Evolutionary conservation across 2,797 vertebrate species (phyloP), one percentile per base, ranked within the genome.

Genomic region (Trichosurus vulpecula): DNA sequence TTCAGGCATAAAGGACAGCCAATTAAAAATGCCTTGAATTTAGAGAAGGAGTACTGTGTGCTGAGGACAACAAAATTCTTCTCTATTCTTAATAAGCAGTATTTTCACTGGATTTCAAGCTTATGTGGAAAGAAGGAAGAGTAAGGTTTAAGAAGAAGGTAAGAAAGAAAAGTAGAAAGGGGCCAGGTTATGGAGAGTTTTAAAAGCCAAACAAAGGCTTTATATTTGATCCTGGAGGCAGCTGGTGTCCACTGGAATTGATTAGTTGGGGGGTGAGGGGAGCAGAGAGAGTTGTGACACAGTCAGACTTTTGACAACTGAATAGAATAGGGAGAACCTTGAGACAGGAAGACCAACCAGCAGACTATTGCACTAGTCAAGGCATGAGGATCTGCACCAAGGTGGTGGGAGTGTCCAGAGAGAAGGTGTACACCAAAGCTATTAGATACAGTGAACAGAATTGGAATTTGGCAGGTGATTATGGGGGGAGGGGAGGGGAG

Each of bases 401-500:
- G n/a, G 66, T 74, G n/a, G n/a, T 74, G n/a, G 16, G n/a, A 9
- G 6, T 74, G 66, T 41, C n/a, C 22, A 16, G 66, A 41, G 5
- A 41, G 35, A 35, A n/a, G n/a, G 2, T 25, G 13, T 41, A 0
- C 3, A 2, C 16, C 19, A 74, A 9, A 22, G n/a, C 66, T 41
- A 22, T 41, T 41, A 22, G n/a, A 74, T 41, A 41, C n/a, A 74
- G 6, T n/a, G 35, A n/a, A n/a, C 61, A 66, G 31, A 47, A 56
- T 54, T 31, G 11, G 57, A 35, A 74, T 81, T 11, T 81, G 74
- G 22, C 22, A 81, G 19, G 41, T 47, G 19, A 47, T 25, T 47
- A 10, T 47, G 41, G 22, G 16, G 0, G 8, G 2, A 2, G 8
- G 0, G 8, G n/a, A 41, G 41, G 2, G 25, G n/a, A 47, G 74